phyloP scores from a whole-genome alignment of 1,140 invertebrate genomes.

The Adelges cooleyi region DNA sequence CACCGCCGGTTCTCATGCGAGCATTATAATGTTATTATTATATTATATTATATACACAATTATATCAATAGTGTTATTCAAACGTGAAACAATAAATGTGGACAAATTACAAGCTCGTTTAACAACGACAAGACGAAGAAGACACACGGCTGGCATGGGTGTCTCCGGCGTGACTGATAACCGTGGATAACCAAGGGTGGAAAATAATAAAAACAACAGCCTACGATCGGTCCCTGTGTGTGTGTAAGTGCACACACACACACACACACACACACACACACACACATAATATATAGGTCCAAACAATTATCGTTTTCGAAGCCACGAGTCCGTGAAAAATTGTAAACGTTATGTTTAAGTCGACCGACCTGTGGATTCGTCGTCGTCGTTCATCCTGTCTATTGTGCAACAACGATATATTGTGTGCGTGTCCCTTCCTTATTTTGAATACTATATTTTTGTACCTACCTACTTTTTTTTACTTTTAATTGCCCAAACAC shows the following conservation, averaged over 20 bases:
- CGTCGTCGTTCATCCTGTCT: slow-evolving; percentile 4
- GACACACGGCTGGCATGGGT: neutral
- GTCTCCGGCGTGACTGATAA: slow-evolving; percentile 16
- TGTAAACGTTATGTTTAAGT: slow-evolving; percentile 3
- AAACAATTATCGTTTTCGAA: slow-evolving; percentile 1
- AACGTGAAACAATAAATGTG: neutral
- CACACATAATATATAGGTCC: neutral
- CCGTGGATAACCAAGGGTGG: neutral
- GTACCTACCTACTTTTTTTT: neutral
- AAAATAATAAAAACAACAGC: neutral
- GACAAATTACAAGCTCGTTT: slow-evolving; percentile 25
- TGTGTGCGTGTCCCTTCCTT: too few species aligned
- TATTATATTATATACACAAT: neutral
- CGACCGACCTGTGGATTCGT: neutral
- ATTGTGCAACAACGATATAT: neutral
- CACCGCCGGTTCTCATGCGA: too few species aligned
- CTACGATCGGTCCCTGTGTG: too few species aligned
- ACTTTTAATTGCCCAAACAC: slow-evolving; percentile 6
- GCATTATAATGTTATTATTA: too few species aligned
- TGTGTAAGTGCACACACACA: too few species aligned
- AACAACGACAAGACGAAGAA: neutral
- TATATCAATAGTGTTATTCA: neutral
- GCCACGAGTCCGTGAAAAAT: slow-evolving; percentile 24
- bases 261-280: too few species aligned
- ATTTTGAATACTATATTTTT: too few species aligned